These are phyloP conservation scores for Podabrus alpinus DNA, from an alignment of 2,888 invertebrate genomes.

Conservation along the genomic window DNA sequence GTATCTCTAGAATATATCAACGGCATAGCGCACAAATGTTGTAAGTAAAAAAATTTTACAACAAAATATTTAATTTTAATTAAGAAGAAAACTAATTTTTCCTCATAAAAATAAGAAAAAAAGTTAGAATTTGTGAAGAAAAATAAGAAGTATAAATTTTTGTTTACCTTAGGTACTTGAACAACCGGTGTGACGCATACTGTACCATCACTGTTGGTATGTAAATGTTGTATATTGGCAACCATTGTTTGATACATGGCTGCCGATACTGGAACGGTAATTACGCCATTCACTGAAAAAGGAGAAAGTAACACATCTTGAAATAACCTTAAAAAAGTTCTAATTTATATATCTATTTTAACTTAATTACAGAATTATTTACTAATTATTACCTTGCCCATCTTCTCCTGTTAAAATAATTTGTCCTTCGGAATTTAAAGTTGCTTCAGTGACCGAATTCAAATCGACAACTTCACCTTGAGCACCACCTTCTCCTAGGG, in stretches of 20 bases:
- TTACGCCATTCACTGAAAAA: conserved; percentile 89
- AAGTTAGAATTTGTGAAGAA: not conserved
- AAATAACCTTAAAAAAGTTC: conserved; percentile 4
- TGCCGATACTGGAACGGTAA: conserved; percentile 92
- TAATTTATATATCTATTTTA: not conserved
- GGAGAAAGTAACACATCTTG: conserved; percentile 53
- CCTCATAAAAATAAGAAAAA: not conserved
- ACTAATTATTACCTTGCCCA: conserved; percentile 73
- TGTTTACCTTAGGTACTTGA: conserved; percentile 67
- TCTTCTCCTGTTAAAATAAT: conserved; percentile 94
- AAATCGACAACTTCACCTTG: conserved; percentile 86
- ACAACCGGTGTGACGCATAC: conserved; percentile 84
- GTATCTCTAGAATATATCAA: not conserved
- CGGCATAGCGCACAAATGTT: no score
- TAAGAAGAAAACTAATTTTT: not conserved
- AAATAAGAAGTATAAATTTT: not conserved
- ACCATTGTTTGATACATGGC: conserved; percentile 97
- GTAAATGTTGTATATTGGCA: conserved; percentile 82
- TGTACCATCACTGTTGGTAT: conserved; percentile 74
- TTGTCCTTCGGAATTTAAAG: conserved; percentile 90
- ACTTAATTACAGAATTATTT: not conserved
- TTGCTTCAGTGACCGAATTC: conserved; percentile 86
- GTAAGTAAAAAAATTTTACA: no score
- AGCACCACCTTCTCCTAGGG: conserved; percentile 75
- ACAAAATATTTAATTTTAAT: not conserved